Percentiles rank a stretch among this genome's conserved stretches.
Conservation (phyloP, 2,113 vertebrate genomes). For the Notothenia coriiceps region DNA sequence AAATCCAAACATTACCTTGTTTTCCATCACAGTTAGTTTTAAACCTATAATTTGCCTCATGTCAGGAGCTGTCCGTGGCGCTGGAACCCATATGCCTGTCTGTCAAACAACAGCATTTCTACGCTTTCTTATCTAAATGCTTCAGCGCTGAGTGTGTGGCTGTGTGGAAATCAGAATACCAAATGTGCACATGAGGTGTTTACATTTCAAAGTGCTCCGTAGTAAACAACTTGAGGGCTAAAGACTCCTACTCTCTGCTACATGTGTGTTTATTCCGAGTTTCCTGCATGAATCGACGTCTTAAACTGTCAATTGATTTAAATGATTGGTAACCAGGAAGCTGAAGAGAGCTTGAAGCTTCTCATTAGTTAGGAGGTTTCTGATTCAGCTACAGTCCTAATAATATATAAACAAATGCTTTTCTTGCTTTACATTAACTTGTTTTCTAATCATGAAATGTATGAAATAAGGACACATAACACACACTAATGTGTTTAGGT, state of each 20-base stretch:
- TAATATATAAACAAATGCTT: no score
- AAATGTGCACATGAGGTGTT: background rate
- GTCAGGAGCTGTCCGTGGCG: slow-evolving; percentile 2
- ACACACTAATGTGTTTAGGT: no score
- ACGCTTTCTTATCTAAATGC: background rate
- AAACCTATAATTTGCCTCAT: background rate
- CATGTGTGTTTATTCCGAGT: background rate
- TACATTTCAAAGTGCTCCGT: background rate
- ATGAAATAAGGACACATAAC: background rate
- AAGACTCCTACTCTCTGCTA: background rate
- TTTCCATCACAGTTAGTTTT: background rate
- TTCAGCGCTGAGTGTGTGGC: background rate
- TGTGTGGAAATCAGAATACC: background rate
- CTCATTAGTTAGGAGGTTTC: background rate
- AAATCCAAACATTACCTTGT: background rate
- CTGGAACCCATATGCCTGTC: background rate
- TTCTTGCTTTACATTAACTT: no score
- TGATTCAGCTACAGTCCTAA: background rate
- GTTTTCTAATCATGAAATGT: background rate
- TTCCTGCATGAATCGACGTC: background rate
- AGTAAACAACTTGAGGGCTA: background rate
- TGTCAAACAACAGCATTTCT: background rate
- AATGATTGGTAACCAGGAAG: background rate
- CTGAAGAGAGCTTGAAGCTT: background rate
- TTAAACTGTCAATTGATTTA: background rate